Percentiles rank a stretch among this genome's conserved stretches.
phyloP scores from a whole-genome alignment of 53 echinoderm and acorn worm genomes.

The Echinometra lucunter region DNA sequence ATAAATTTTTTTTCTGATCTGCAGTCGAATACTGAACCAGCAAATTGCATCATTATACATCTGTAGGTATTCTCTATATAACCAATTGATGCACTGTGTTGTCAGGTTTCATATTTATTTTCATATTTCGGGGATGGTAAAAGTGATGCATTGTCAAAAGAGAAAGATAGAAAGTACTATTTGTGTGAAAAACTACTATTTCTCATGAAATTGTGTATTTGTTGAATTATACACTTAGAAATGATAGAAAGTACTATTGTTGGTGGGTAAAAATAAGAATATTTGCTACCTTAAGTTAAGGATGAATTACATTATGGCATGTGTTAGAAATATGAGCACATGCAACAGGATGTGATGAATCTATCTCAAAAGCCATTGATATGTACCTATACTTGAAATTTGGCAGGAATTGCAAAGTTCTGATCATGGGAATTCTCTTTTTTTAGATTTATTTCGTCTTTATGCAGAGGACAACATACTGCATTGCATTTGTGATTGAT shows the following conservation, averaged over 20 bases:
- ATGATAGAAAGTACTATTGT: conserved; percentile 1
- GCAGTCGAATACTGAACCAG: background rate
- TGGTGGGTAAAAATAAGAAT: background rate
- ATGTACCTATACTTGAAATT: background rate
- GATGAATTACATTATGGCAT: background rate
- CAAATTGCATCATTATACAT: background rate
- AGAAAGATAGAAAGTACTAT: background rate
- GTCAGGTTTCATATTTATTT: background rate
- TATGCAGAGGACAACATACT: background rate
- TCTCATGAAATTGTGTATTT: conserved; percentile 21
- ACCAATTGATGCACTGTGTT: background rate
- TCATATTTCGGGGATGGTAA: background rate
- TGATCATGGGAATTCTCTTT: background rate
- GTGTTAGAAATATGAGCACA: background rate
- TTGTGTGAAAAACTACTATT: conserved; percentile 11
- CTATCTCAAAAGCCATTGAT: background rate
- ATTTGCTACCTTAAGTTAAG: no score
- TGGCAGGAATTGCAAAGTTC: background rate
- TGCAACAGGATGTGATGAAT: background rate
- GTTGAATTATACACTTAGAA: background rate
- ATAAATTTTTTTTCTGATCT: background rate
- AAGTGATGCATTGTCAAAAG: background rate
- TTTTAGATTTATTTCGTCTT: background rate
- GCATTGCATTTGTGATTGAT: background rate
- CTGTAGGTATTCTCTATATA: background rate